Evolutionary conservation across 2,888 invertebrate species (phyloP).

Genomic region (Lamellibrachia satsuma): DNA sequence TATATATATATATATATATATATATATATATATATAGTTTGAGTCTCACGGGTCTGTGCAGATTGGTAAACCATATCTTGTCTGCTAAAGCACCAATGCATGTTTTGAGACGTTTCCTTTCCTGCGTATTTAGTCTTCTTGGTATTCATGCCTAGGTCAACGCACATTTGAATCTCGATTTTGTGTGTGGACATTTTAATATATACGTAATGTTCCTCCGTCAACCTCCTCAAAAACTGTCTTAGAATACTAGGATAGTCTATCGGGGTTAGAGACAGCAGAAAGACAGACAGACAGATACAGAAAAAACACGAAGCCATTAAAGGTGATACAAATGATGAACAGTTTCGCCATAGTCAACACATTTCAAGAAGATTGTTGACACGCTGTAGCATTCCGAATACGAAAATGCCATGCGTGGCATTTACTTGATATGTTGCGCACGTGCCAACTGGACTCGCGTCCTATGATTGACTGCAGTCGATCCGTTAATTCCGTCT

Average conservation of each 20-base stretch:
- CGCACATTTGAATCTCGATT: too few species aligned
- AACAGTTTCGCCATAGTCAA: background rate
- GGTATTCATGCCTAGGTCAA: too few species aligned
- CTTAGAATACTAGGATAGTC: background rate
- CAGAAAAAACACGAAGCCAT: background rate
- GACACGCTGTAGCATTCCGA: background rate
- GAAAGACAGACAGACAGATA: background rate
- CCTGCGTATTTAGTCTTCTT: too few species aligned
- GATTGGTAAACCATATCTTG: too few species aligned
- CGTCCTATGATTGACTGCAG: background rate
- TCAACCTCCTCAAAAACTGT: background rate
- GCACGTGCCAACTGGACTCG: background rate
- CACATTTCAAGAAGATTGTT: background rate
- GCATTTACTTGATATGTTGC: background rate
- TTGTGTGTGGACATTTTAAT: too few species aligned
- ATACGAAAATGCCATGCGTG: background rate
- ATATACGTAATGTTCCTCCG: too few species aligned
- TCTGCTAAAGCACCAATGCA: too few species aligned
- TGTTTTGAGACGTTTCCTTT: too few species aligned
- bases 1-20: too few species aligned
- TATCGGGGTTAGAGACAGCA: background rate
- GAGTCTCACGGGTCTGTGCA: too few species aligned
- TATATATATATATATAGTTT: too few species aligned
- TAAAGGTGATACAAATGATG: background rate
- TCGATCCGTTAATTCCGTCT: background rate